Conservation (phyloP, 2,113 vertebrate genomes). For the Suricata suricatta region DNA sequence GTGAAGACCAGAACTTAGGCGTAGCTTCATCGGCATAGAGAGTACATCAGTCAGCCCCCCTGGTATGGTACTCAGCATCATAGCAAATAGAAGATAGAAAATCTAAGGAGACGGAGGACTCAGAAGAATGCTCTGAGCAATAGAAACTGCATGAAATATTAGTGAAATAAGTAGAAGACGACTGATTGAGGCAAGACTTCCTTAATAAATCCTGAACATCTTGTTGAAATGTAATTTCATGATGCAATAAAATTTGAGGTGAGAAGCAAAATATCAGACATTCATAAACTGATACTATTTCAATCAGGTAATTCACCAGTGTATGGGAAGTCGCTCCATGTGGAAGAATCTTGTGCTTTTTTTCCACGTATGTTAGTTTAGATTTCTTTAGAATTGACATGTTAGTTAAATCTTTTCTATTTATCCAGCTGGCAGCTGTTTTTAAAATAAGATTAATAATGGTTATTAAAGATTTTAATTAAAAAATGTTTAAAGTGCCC, state of each 20-base stretch:
- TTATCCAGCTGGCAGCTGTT: not conserved
- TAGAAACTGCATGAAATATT: not conserved
- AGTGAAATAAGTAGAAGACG: not conserved
- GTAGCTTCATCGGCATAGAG: not conserved
- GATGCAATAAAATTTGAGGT: conserved; percentile 41
- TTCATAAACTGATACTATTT: conserved; percentile 37
- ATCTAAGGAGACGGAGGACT: not conserved
- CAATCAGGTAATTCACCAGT: not conserved
- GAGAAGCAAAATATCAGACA: conserved; percentile 20
- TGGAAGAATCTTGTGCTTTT: conserved; percentile 13
- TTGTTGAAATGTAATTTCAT: conserved; percentile 52
- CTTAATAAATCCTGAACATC: conserved; percentile 25
- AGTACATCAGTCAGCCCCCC: not conserved
- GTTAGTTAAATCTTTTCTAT: not conserved
- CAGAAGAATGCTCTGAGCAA: not conserved
- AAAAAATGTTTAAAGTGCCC: not conserved
- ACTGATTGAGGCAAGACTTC: conserved; percentile 20
- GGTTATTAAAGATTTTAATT: not conserved
- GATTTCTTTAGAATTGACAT: not conserved
- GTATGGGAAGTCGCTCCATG: not conserved
- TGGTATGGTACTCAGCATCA: not conserved
- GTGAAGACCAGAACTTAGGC: not conserved
- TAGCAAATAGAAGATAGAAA: not conserved
- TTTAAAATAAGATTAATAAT: conserved; percentile 19
- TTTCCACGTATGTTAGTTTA: not conserved